phyloP scores from a whole-genome alignment of 2,113 vertebrate species.

The Lagenorhynchus albirostris region DNA sequence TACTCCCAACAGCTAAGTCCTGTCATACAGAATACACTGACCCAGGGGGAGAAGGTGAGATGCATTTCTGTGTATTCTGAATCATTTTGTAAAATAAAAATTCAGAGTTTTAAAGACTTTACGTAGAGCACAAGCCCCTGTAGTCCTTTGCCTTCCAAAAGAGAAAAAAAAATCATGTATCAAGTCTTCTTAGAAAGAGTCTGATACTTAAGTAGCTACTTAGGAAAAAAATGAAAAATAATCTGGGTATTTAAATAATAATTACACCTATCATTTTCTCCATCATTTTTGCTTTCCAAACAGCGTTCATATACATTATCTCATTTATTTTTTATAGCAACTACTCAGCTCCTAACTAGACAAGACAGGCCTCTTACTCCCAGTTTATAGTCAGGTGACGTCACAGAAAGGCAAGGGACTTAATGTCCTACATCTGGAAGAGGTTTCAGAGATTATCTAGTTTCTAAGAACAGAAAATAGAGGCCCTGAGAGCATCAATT shows the following conservation, averaged over 20 bases:
- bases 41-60: neutral
- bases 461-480: neutral
- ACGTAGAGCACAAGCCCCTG: neutral
- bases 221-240: neutral
- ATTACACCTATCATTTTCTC: neutral
- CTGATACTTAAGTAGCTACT: neutral
- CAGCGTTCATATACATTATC: neutral
- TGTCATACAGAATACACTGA: neutral
- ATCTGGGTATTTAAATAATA: neutral
- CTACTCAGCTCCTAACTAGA: neutral
- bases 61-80: neutral
- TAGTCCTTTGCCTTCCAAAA: neutral
- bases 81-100: neutral
- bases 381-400: neutral
- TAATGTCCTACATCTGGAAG: neutral
- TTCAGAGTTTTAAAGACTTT: neutral
- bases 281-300: neutral
- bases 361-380: neutral
- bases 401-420: neutral
- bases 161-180: neutral
- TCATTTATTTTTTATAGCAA: neutral
- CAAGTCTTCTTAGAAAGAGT: neutral
- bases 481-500: too few species aligned
- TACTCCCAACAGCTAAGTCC: neutral
- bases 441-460: neutral